phyloP scores from a whole-genome alignment of 2,113 vertebrate genomes.

The Sander vitreus region DNA sequence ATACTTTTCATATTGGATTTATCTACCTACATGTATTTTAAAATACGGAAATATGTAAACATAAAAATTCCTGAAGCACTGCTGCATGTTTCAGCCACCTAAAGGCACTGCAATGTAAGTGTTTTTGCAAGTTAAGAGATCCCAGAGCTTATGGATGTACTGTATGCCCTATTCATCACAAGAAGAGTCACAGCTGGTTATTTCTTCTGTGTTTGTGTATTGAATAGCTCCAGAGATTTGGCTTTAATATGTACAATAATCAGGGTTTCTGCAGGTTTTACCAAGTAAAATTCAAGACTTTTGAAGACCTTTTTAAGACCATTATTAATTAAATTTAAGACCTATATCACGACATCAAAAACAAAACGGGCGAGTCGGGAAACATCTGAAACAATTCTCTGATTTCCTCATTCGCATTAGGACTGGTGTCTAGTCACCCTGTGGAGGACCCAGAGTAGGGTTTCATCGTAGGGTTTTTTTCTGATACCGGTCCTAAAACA shows the following conservation, averaged over 20 bases:
- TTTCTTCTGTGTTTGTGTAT: background rate
- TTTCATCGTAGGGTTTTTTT: too few species aligned
- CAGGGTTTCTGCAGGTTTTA: too few species aligned
- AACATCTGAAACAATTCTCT: too few species aligned
- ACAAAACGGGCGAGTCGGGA: too few species aligned
- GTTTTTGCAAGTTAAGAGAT: background rate
- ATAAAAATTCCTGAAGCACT: background rate
- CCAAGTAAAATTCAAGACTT: too few species aligned
- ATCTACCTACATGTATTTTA: background rate
- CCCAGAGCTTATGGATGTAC: background rate
- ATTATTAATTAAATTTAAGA: too few species aligned
- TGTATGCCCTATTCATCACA: background rate
- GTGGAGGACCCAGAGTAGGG: too few species aligned
- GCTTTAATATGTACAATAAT: constrained; percentile 1
- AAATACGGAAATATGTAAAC: background rate
- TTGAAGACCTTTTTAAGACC: too few species aligned
- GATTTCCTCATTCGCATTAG: too few species aligned
- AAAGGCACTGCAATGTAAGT: constrained; percentile 1
- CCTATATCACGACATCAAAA: too few species aligned
- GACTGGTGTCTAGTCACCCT: too few species aligned
- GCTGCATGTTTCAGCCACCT: background rate
- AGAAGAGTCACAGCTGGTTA: background rate
- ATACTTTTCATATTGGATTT: background rate
- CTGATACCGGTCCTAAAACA: too few species aligned
- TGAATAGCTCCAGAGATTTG: background rate